Base-by-base conservation (phyloP, 2,888 invertebrate species). In the Heliconius charithonia region DNA sequence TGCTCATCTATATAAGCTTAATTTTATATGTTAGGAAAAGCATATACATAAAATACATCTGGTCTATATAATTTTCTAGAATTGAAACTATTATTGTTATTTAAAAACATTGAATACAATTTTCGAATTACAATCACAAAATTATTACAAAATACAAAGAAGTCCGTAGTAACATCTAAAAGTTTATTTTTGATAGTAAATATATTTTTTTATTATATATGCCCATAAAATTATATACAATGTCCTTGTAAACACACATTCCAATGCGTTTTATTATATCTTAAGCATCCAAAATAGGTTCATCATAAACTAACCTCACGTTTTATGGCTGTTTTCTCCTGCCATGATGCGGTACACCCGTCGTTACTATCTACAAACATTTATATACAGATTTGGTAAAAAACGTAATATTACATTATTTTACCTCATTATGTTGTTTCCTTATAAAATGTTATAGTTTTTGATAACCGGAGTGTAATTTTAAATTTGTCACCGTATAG, bases 281-380 rank as follows among this genome's bases (percentile, higher is more conserved):
- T 81, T 37, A 77, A 82, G 56, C 79, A 78, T 76, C 79, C 73
- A 32, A 79, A 83, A 81, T 79, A 83, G 80, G 80, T 77, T 80
- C 81, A 84, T 85, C 84, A 76, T 79, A 82, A 83, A 78, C 76
- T 84, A 85, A 32, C 80, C 84, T 84, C 85, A 84, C 83, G 85
- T 85, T 83, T 85, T 83, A 83, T 79, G 81, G 80, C 81, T 83
- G 85, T 86, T 84, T 86, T 87, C 86, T 83, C 86, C 82, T 81
- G 83, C 82, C 78, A 79, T 82, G 79, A 79, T 85, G 84, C 84
- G 84, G 81, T 84, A 82, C 70, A 86, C 85, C 86, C 67, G 56
- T 19, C 13, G 9, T 56, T 73, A 66, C 22, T 70, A n/a, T 66
- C 45, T 27, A 16, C 19, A 67, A 63, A n/a, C 65, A 29, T 37